These are phyloP conservation scores for Enteromius mattozi DNA, from an alignment of 2,797 vertebrate species.

Conservation along the genomic window DNA sequence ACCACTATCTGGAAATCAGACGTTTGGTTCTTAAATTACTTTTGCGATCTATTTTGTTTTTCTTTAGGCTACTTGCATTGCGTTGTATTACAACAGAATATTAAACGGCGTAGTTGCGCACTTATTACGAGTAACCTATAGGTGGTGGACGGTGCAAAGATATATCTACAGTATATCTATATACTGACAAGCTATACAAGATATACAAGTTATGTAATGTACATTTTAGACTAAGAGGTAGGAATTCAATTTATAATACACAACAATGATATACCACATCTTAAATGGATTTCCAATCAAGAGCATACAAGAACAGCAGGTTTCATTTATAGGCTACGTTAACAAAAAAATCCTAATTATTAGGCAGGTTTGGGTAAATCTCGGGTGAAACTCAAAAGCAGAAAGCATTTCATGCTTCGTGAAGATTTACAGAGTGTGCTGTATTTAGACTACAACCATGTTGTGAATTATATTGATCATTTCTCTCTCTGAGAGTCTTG, in stretches of 20 bases:
- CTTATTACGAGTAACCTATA: neutral
- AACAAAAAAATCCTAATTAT: neutral
- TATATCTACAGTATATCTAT: neutral
- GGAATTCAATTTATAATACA: neutral
- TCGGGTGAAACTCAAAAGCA: neutral
- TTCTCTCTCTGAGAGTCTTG: neutral
- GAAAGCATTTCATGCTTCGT: neutral
- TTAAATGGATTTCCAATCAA: neutral
- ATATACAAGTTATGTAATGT: neutral
- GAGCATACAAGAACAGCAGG: neutral
- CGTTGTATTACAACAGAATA: conserved; percentile 10
- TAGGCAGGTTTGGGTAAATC: neutral
- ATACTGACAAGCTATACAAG: neutral
- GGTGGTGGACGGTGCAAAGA: conserved; percentile 3
- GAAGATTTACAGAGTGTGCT: neutral
- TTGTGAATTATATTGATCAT: neutral
- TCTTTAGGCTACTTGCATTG: conserved; percentile 6
- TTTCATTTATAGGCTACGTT: neutral
- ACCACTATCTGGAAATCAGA: neutral
- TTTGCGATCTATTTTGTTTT: neutral
- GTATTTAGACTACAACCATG: neutral
- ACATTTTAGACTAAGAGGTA: neutral
- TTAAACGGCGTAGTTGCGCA: neutral
- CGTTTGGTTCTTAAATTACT: neutral
- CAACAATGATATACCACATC: neutral